Conservation (phyloP, 2,888 invertebrate species). For the Cryptocephalus primarius region DNA sequence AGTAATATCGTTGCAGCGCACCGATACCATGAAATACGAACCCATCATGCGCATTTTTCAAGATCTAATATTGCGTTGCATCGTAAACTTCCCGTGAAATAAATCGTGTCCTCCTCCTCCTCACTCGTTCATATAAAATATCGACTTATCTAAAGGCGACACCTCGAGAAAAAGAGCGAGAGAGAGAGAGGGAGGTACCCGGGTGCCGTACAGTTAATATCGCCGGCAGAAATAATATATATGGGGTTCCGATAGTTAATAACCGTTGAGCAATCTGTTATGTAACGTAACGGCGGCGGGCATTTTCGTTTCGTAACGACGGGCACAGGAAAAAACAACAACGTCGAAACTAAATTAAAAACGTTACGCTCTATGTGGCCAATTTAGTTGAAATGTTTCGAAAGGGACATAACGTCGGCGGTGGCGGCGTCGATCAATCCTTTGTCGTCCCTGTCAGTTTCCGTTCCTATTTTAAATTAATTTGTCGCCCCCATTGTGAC, state of each 20-base stretch:
- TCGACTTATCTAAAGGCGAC: constrained; percentile 16
- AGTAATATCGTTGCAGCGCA: too few species aligned
- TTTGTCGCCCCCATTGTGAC: too few species aligned
- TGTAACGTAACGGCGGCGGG: not conserved
- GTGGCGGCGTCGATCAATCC: not conserved
- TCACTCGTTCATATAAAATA: constrained; percentile 15
- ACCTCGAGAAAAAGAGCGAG: constrained; percentile 19
- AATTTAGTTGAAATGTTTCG: constrained; percentile 4
- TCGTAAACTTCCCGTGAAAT: too few species aligned
- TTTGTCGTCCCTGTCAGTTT: too few species aligned
- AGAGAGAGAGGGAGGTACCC: too few species aligned
- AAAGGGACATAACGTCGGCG: not conserved
- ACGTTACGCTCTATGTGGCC: constrained; percentile 4
- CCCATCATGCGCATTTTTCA: too few species aligned
- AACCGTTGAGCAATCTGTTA: constrained; percentile 10
- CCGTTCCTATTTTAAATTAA: too few species aligned
- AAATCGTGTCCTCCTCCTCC: too few species aligned
- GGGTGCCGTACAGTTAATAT: constrained; percentile 21
- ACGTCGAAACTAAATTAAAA: constrained; percentile 4
- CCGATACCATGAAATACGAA: too few species aligned
- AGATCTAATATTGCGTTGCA: too few species aligned
- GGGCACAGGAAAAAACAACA: too few species aligned
- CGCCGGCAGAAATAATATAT: constrained; percentile 15
- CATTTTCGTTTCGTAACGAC: not conserved
- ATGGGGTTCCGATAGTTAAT: constrained; percentile 13